Percentiles rank a stretch among this genome's conserved stretches.
Conservation (phyloP, 2,113 vertebrate genomes). For the Sterrhoptilus dennistouni region DNA sequence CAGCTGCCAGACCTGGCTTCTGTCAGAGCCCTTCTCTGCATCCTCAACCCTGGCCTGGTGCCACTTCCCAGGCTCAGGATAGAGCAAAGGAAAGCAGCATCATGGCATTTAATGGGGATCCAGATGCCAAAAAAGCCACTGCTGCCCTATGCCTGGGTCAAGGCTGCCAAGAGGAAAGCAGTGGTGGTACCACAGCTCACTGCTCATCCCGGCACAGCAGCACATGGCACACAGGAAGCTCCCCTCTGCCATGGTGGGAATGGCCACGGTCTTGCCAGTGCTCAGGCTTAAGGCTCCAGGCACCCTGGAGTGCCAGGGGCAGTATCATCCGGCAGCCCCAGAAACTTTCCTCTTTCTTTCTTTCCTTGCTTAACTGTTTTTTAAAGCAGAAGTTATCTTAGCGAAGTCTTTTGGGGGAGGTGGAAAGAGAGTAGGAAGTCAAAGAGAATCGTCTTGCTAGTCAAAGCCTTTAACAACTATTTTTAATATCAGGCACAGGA, state of each 20-base stretch:
- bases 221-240: fast-evolving
- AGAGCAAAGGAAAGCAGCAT: not conserved
- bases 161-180: not conserved
- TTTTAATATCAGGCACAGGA: slow-evolving; percentile 74
- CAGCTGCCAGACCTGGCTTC: slow-evolving; percentile 20
- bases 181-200: not conserved
- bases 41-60: not conserved
- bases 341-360: not conserved
- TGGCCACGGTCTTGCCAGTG: fast-evolving
- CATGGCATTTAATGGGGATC: fast-evolving
- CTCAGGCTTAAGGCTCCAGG: not conserved
- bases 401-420: slow-evolving; percentile 42
- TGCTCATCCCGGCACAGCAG: fast-evolving
- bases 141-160: not conserved
- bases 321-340: not conserved
- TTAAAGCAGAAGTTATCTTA: slow-evolving; percentile 45
- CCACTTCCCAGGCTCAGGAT: fast-evolving
- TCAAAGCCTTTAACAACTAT: slow-evolving; percentile 74
- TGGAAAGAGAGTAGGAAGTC: slow-evolving; percentile 61
- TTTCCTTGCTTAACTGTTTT: slow-evolving; percentile 24
- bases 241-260: not conserved
- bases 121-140: not conserved
- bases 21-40: not conserved
- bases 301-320: not conserved
- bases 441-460: slow-evolving; percentile 69